These are phyloP conservation scores for Pissodes strobi DNA, from an alignment of 1,140 invertebrate genomes.

Conservation along the genomic window DNA sequence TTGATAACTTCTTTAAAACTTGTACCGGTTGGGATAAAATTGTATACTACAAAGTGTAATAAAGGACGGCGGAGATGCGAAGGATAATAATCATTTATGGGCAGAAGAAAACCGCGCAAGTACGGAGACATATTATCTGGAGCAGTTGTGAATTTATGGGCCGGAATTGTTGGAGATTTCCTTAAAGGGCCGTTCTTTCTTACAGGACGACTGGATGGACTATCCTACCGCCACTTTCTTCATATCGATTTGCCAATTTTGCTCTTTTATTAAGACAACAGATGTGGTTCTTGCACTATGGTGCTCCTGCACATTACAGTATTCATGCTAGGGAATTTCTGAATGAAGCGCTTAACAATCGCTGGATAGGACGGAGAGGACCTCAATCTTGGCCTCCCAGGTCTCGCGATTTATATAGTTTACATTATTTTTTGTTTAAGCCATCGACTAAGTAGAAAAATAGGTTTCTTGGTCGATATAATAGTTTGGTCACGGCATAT, in stretches of 20 bases:
- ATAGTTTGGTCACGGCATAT: no score
- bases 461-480: no score
- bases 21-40: no score
- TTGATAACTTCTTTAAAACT: no score
- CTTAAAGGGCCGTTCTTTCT: constrained; percentile 10
- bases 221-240: constrained; percentile 15
- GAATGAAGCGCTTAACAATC: not conserved
- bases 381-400: constrained; percentile 13
- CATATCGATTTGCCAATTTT: constrained; percentile 10
- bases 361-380: constrained; percentile 12
- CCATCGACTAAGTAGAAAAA: no score
- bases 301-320: constrained; percentile 12
- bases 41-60: no score
- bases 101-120: constrained; percentile 25
- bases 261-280: not conserved
- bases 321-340: constrained; percentile 12
- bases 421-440: constrained; percentile 9
- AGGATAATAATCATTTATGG: no score
- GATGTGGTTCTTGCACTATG: constrained; percentile 21
- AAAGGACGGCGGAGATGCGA: no score
- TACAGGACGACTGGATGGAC: constrained; percentile 14
- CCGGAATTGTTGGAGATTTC: constrained; percentile 12
- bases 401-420: constrained; percentile 2
- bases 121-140: constrained; percentile 11
- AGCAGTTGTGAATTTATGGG: constrained; percentile 28